Conservation (phyloP, 1,140 invertebrate species). For the Pogonomyrmex barbatus region DNA sequence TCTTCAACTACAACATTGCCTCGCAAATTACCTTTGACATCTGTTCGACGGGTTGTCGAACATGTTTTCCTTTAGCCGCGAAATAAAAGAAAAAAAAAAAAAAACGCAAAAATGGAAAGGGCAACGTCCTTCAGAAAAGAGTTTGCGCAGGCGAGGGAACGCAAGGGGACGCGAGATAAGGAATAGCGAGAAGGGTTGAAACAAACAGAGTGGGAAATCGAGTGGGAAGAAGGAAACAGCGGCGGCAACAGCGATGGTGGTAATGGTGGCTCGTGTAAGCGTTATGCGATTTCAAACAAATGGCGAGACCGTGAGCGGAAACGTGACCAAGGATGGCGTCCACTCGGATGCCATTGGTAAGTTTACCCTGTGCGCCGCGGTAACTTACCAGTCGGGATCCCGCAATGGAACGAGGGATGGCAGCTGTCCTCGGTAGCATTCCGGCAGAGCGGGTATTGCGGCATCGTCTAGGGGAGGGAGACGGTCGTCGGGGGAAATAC, state of each 20-base stretch:
- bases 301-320: slow-evolving; percentile 79
- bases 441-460: slow-evolving; percentile 54
- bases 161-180: slow-evolving; percentile 46
- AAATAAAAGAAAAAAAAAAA: slow-evolving; percentile 28
- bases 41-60: not conserved
- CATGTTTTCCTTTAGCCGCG: slow-evolving; percentile 7
- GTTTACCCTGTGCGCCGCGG: slow-evolving; percentile 70
- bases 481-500: slow-evolving; percentile 58
- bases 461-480: slow-evolving; percentile 10
- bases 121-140: slow-evolving; percentile 19
- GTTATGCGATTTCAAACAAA: slow-evolving; percentile 85
- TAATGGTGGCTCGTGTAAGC: slow-evolving; percentile 69
- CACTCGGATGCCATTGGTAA: slow-evolving; percentile 71
- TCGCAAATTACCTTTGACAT: slow-evolving; percentile 39
- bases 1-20: not conserved
- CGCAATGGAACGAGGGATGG: slow-evolving; percentile 70
- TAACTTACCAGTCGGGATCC: slow-evolving; percentile 73
- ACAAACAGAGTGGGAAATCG: slow-evolving; percentile 76
- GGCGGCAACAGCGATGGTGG: slow-evolving; percentile 69
- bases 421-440: slow-evolving; percentile 73
- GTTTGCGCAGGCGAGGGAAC: slow-evolving; percentile 6
- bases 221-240: slow-evolving; percentile 65
- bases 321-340: slow-evolving; percentile 68
- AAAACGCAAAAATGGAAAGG: slow-evolving; percentile 41
- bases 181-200: slow-evolving; percentile 51